Evolutionary conservation across 2,888 invertebrate species (phyloP), one percentile per base, ranked within the genome.

Genomic region (Octodonta nipae): DNA sequence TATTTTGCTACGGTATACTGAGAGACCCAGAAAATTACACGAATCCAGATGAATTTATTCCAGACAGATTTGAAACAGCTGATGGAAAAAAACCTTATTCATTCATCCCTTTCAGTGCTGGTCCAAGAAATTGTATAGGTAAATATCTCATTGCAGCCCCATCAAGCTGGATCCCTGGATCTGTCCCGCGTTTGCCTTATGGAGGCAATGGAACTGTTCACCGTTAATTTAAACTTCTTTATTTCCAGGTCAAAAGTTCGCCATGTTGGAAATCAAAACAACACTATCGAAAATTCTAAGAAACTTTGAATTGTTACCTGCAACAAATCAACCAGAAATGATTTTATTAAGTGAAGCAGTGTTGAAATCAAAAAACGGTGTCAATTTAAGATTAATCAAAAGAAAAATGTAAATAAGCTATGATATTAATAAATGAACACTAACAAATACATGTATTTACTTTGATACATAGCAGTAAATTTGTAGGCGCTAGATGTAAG

Each of bases 211-310:
- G n/a, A n/a, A n/a, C n/a, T n/a, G n/a, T n/a, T n/a, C n/a, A n/a
- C n/a, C n/a, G n/a, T n/a, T n/a, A n/a, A n/a, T n/a, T n/a, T n/a
- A n/a, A n/a, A n/a, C n/a, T 14, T 6, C 25, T 4, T n/a, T n/a
- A n/a, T 35, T 38, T 41, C 32, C 35, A 49, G 65, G 65, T 30
- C 66, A 67, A 49, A 66, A 63, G 47, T 64, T 60, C 51, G 67
- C 60, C 26, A 59, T 69, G 54, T 50, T 71, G 47, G 70, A 72
- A 50, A 54, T 73, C 43, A 73, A 73, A 52, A 60, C 65, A 0
- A 55, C 61, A 0, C 35, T 73, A 2, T 66, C 70, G 1, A 66
- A 66, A 44, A 46, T 73, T 4, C 46, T 73, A 6, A 65, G 67
- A 32, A 55, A 60, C 25, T 73, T 68, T 42, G 53, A 62, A 37